Conservation (phyloP, 2,797 vertebrate genomes). For the Phalanger gymnotis region DNA sequence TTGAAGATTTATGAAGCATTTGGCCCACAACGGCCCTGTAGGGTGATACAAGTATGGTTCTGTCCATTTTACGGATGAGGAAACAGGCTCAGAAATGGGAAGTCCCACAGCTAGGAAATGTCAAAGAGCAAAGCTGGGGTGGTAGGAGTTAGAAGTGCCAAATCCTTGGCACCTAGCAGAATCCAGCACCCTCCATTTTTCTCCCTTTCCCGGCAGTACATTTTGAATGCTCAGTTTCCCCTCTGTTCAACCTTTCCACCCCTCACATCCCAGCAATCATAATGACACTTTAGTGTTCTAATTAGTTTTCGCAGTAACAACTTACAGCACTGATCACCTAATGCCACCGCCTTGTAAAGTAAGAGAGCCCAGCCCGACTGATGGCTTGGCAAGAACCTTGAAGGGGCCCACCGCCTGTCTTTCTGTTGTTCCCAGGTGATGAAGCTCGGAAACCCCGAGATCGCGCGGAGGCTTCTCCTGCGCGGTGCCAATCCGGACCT, state of each 20-base stretch:
- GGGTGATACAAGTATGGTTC: not conserved
- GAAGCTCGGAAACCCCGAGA: conserved; percentile 87
- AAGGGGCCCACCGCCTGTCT: conserved; percentile 68
- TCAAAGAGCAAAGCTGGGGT: not conserved
- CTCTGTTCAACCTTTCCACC: conserved; percentile 21
- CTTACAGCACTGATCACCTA: not conserved
- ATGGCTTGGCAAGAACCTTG: conserved; percentile 35
- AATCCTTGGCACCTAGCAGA: not conserved
- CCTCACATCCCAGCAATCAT: not conserved
- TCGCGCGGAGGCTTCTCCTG: conserved; percentile 86
- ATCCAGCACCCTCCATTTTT: not conserved
- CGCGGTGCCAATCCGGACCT: conserved; percentile 89
- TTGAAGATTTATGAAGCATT: not conserved
- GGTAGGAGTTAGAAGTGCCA: not conserved
- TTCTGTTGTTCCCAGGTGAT: conserved; percentile 87
- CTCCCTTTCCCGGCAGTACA: conserved; percentile 27
- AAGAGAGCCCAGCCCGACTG: not conserved
- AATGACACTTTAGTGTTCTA: not conserved
- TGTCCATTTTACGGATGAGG: not conserved
- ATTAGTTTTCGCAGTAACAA: not conserved
- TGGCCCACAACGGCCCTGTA: not conserved
- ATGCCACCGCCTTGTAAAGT: not conserved
- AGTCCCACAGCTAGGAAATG: not conserved
- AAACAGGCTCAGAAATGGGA: not conserved
- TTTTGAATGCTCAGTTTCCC: conserved; percentile 5